phyloP scores from a whole-genome alignment of 2,797 vertebrate genomes.

The Alosa sapidissima region DNA sequence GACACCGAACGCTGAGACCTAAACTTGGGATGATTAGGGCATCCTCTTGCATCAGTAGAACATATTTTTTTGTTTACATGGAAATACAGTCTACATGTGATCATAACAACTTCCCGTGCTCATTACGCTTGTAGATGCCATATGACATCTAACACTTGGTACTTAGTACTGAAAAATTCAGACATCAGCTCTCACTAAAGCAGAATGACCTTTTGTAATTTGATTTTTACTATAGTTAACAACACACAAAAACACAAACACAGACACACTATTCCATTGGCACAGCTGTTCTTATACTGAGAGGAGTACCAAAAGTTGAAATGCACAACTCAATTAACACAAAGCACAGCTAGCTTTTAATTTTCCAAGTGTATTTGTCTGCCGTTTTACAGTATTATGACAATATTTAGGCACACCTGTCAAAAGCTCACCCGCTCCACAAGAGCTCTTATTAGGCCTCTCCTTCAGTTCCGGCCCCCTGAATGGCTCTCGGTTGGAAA shows the following conservation, averaged over 20 bases:
- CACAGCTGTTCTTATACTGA: not conserved
- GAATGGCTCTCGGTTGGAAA: not conserved
- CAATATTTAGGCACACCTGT: not conserved
- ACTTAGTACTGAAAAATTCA: not conserved
- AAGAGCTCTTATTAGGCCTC: not conserved
- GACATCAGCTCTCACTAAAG: not conserved
- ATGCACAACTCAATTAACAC: not conserved
- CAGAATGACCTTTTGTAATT: not conserved
- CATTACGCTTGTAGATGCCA: not conserved
- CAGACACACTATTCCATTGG: not conserved
- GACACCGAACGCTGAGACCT: not conserved
- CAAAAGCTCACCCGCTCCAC: not conserved
- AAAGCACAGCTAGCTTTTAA: not conserved
- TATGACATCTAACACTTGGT: not conserved
- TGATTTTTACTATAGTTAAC: too few species aligned
- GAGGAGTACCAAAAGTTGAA: not conserved
- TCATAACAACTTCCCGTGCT: not conserved
- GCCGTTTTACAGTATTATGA: not conserved
- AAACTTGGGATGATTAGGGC: not conserved
- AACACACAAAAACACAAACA: too few species aligned
- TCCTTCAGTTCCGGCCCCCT: not conserved
- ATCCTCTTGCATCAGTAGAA: not conserved
- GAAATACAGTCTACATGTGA: not conserved
- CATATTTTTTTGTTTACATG: not conserved
- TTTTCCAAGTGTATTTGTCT: not conserved